Conservation (phyloP, 1,140 invertebrate species). For the Drosophila ohnishii region DNA sequence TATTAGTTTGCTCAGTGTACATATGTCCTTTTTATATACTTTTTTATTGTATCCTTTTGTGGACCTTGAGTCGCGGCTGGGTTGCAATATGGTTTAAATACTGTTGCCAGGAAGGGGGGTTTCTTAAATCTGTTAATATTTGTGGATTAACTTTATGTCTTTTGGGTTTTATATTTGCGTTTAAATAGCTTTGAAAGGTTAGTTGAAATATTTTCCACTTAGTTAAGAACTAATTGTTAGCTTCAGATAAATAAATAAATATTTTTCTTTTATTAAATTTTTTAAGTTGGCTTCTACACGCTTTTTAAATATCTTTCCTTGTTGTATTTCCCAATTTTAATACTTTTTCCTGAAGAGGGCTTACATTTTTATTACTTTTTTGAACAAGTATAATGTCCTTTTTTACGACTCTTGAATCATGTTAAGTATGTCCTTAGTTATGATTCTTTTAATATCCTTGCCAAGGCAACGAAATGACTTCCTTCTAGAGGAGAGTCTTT, state of each 20-base stretch:
- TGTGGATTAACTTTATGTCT: slow-evolving; percentile 2
- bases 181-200: background rate
- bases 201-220: background rate
- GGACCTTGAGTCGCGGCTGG: slow-evolving; percentile 8
- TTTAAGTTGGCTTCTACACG: background rate
- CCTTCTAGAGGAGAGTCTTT: background rate
- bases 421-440: slow-evolving; percentile 8
- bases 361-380: slow-evolving; percentile 14
- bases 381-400: slow-evolving; percentile 4
- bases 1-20: slow-evolving; percentile 26
- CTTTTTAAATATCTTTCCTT: slow-evolving; percentile 28
- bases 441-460: slow-evolving; percentile 24
- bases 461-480: slow-evolving; percentile 1
- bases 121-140: background rate
- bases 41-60: slow-evolving; percentile 15
- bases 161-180: background rate
- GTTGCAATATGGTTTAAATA: slow-evolving; percentile 24
- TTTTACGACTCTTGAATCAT: slow-evolving; percentile 23
- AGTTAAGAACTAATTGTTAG: background rate
- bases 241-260: too few species aligned
- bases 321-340: background rate
- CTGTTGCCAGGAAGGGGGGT: background rate
- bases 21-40: slow-evolving; percentile 7
- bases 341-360: slow-evolving; percentile 2
- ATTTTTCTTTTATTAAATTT: background rate